Percentiles rank a stretch among this genome's conserved stretches.
Conservation (phyloP, 2,888 invertebrate species). For the Andrena hattorfiana region DNA sequence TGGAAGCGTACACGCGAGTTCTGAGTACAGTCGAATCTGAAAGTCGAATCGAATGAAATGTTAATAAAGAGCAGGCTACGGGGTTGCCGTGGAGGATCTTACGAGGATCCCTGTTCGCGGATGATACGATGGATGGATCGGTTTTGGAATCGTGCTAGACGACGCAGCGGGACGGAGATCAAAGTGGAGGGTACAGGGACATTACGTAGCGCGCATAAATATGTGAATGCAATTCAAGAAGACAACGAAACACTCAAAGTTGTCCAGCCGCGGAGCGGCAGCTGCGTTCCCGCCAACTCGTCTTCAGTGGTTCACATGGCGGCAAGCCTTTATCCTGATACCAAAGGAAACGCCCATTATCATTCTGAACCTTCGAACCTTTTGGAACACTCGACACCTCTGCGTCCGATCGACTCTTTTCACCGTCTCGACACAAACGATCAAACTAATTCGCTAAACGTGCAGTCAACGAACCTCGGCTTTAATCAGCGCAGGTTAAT, state of each 20-base stretch:
- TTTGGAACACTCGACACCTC: neutral
- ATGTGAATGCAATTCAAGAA: slow-evolving; percentile 76
- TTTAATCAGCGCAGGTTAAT: neutral
- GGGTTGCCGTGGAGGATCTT: neutral
- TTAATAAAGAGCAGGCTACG: too few species aligned
- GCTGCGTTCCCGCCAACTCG: slow-evolving; percentile 75
- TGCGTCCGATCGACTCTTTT: too few species aligned
- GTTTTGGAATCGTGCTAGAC: slow-evolving; percentile 38
- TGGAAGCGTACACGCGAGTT: too few species aligned
- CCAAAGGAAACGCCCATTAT: neutral
- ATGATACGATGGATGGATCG: slow-evolving; percentile 18
- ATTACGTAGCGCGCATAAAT: slow-evolving; percentile 75
- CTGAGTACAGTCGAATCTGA: neutral
- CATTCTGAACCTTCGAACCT: neutral
- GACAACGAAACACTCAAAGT: slow-evolving; percentile 75
- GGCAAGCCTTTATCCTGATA: neutral
- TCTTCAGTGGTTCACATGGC: slow-evolving; percentile 77
- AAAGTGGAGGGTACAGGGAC: slow-evolving; percentile 42
- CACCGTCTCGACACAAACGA: neutral
- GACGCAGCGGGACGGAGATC: slow-evolving; percentile 37
- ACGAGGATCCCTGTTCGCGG: neutral
- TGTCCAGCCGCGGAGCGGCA: slow-evolving; percentile 70
- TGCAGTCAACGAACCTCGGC: neutral
- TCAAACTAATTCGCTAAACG: neutral
- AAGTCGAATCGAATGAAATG: neutral